Conservation (phyloP, 2,797 vertebrate genomes). For the Crocidura indochinensis region DNA sequence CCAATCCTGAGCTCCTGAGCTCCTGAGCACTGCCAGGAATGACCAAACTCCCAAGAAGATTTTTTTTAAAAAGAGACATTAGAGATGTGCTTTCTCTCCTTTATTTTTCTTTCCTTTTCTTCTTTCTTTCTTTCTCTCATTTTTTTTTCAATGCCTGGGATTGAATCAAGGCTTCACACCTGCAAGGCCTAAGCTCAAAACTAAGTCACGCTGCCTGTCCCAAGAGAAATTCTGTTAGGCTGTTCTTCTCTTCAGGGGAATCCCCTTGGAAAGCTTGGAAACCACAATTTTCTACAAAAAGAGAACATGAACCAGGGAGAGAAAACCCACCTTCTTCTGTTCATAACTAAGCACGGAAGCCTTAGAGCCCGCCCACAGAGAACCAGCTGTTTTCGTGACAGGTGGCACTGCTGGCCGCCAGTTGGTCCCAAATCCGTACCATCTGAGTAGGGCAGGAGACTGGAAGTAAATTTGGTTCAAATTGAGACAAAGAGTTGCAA, state of each 20-base stretch:
- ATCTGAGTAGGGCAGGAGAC: background rate
- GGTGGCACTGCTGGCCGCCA: background rate
- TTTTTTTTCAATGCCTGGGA: too few relatives aligned
- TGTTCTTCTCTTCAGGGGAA: background rate
- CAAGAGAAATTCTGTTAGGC: background rate
- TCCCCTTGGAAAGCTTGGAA: background rate
- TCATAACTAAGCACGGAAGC: background rate
- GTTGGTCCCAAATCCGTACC: background rate
- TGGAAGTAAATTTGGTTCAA: background rate
- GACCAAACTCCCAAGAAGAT: too few relatives aligned
- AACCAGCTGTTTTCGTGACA: background rate
- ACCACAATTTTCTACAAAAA: conserved; percentile 17
- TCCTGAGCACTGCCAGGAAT: too few relatives aligned
- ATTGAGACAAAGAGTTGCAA: background rate
- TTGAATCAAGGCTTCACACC: too few relatives aligned
- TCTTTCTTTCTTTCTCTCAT: too few relatives aligned
- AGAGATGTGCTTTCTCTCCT: too few relatives aligned
- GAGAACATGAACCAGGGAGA: background rate
- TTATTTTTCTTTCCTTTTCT: too few relatives aligned
- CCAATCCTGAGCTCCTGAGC: too few relatives aligned
- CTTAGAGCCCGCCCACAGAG: background rate
- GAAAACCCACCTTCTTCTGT: background rate
- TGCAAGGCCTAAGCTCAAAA: background rate
- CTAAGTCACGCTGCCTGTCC: background rate
- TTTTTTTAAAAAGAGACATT: too few relatives aligned